Conservation (phyloP, 1,140 invertebrate genomes). For the Ceratina australensis region DNA sequence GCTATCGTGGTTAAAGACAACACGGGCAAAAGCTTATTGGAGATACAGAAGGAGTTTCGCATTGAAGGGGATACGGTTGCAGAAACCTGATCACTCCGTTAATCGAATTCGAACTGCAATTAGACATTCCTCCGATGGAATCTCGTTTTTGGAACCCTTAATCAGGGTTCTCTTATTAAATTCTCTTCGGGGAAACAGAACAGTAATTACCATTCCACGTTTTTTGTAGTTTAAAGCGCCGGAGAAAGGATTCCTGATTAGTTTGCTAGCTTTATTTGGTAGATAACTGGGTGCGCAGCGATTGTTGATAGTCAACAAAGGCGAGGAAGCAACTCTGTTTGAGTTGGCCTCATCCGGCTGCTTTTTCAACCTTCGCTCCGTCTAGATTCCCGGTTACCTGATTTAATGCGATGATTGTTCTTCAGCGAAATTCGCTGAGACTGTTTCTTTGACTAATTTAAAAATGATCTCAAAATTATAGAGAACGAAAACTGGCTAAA, state of each 20-base stretch:
- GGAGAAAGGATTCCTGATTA: not conserved
- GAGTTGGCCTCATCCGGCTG: not conserved
- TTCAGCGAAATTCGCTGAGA: too few relatives aligned
- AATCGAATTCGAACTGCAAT: not conserved
- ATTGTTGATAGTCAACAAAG: slow-evolving; percentile 4
- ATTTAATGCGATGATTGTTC: too few relatives aligned
- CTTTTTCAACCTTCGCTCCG: not conserved
- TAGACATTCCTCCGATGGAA: not conserved
- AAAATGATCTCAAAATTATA: too few relatives aligned
- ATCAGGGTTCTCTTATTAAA: not conserved
- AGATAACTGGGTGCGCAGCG: not conserved
- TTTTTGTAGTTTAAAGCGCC: not conserved
- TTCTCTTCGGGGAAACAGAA: not conserved
- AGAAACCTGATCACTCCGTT: too few relatives aligned
- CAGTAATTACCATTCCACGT: not conserved
- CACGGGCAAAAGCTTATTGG: slow-evolving; percentile 82
- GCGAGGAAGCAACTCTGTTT: not conserved
- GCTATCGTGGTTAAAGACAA: slow-evolving; percentile 85
- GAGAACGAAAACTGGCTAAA: too few relatives aligned
- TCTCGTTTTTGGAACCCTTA: not conserved
- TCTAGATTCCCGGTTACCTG: not conserved
- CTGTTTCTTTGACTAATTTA: too few relatives aligned
- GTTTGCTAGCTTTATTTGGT: not conserved
- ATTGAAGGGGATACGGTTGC: slow-evolving; percentile 3
- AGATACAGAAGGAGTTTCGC: slow-evolving; percentile 67